These are phyloP conservation scores for Stegodyphus dumicola DNA, from an alignment of 1,140 invertebrate genomes.

Conservation along the genomic window DNA sequence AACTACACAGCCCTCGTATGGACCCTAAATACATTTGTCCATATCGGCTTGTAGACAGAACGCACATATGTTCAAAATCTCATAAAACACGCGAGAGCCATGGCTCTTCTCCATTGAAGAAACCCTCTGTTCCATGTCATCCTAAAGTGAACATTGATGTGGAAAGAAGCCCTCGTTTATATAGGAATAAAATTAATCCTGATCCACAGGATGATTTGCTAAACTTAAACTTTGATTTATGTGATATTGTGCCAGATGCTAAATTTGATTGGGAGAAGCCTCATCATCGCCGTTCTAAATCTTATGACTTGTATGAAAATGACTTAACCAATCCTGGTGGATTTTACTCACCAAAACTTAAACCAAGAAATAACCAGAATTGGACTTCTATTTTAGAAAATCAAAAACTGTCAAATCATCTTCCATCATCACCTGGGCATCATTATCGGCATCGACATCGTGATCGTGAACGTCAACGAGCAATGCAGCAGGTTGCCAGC, in stretches of 20 bases:
- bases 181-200: slow-evolving; percentile 6
- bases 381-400: slow-evolving; percentile 56
- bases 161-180: slow-evolving; percentile 18
- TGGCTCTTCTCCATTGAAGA: slow-evolving; percentile 35
- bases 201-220: slow-evolving; percentile 50
- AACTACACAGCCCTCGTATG: not conserved
- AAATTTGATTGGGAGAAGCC: slow-evolving; percentile 59
- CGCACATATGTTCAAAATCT: slow-evolving; percentile 56
- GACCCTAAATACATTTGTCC: slow-evolving; percentile 63
- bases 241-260: slow-evolving; percentile 55
- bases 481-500: slow-evolving; percentile 75
- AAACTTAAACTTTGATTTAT: slow-evolving; percentile 57
- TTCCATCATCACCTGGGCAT: slow-evolving; percentile 22
- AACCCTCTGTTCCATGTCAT: slow-evolving; percentile 10
- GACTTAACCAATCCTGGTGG: slow-evolving; percentile 62
- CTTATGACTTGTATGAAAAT: slow-evolving; percentile 66
- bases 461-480: slow-evolving; percentile 77
- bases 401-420: slow-evolving; percentile 64
- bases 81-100: slow-evolving; percentile 24
- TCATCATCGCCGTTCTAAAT: slow-evolving; percentile 64
- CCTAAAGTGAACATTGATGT: slow-evolving; percentile 14
- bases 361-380: slow-evolving; percentile 60
- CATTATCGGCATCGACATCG: slow-evolving; percentile 77
- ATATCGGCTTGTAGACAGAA: slow-evolving; percentile 54
- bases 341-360: slow-evolving; percentile 65